Percentiles rank a stretch among this genome's conserved stretches.
Conservation (phyloP, 1,140 invertebrate genomes). For the Cotesia vestalis region DNA sequence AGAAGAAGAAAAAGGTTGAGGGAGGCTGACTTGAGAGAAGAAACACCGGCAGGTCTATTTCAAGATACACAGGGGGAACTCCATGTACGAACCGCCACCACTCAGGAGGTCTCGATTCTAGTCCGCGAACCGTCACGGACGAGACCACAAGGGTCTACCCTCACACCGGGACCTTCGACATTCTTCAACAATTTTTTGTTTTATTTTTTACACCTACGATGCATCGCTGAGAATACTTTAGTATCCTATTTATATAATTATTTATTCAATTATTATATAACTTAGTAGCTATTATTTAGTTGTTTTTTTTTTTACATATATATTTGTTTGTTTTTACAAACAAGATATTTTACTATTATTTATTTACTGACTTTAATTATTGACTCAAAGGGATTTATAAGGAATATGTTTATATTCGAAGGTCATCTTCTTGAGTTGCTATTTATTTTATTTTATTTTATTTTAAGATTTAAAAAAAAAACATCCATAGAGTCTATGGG, state of each 20-base stretch:
- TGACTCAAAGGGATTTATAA: conserved; percentile 16
- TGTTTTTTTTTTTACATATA: too few relatives aligned
- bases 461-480: background rate
- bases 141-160: conserved; percentile 19
- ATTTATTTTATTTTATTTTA: conserved; percentile 26
- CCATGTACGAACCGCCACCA: conserved; percentile 45
- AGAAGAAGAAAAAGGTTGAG: conserved; percentile 16
- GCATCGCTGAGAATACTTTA: too few relatives aligned
- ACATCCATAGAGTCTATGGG: conserved; percentile 11
- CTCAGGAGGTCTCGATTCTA: conserved; percentile 28
- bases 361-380: background rate
- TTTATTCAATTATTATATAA: too few relatives aligned
- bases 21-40: conserved; percentile 40
- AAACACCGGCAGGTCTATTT: conserved; percentile 53
- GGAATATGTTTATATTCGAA: conserved; percentile 29
- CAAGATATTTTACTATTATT: background rate
- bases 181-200: conserved; percentile 17
- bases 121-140: conserved; percentile 29
- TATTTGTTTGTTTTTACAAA: too few relatives aligned
- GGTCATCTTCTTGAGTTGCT: conserved; percentile 11
- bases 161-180: conserved; percentile 13
- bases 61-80: conserved; percentile 53
- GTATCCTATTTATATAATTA: too few relatives aligned
- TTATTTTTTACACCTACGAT: background rate
- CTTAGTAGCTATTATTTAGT: too few relatives aligned